Evolutionary conservation across 2,113 vertebrate genomes (phyloP).

Genomic region (Scolopax mira): DNA sequence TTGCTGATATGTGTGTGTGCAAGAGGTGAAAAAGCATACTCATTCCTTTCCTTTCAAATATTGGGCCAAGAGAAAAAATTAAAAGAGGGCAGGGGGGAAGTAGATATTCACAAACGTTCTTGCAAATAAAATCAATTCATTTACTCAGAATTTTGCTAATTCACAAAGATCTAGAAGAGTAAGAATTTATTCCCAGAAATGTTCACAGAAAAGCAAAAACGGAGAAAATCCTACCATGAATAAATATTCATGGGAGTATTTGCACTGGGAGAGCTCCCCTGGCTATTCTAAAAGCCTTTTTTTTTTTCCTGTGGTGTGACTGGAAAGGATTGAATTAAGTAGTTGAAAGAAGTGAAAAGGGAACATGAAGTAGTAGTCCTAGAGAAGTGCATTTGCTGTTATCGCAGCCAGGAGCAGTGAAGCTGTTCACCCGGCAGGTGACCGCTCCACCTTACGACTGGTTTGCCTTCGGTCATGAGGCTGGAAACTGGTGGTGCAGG

Average conservation of each 20-base stretch:
- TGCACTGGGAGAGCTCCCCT: constrained; percentile 14
- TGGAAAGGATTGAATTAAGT: constrained; percentile 29
- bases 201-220: constrained; percentile 15
- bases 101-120: neutral
- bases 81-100: neutral
- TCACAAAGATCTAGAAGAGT: neutral
- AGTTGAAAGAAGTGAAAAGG: constrained; percentile 11
- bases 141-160: constrained; percentile 3
- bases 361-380: neutral
- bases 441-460: neutral
- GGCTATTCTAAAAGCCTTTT: constrained; percentile 13
- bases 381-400: neutral
- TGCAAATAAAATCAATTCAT: constrained; percentile 41
- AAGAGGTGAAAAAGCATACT: neutral
- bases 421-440: neutral
- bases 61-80: neutral
- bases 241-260: constrained; percentile 55
- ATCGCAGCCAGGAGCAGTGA: neutral
- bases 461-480: neutral
- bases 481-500: neutral
- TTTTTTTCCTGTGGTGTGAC: neutral
- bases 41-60: neutral
- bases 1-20: neutral
- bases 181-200: constrained; percentile 49
- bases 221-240: constrained; percentile 49